A percentile compares a stretch with the other conserved stretches of the same genome.
These are phyloP conservation scores for Crypturellus tataupa DNA, from an alignment of 2,797 vertebrate species.

Conservation along the genomic window DNA sequence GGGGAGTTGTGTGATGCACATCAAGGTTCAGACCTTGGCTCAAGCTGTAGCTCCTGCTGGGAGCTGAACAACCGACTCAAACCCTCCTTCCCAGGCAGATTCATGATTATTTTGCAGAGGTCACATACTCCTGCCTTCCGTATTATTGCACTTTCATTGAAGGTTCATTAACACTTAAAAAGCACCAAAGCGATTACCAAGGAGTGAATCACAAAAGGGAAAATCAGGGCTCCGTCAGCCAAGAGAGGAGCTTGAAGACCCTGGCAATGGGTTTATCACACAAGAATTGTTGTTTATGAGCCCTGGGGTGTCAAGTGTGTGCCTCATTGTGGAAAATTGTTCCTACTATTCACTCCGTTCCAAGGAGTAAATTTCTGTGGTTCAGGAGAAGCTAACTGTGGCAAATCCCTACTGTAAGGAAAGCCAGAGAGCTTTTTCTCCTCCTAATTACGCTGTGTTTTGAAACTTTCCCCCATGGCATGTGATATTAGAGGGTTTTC, in stretches of 20 bases:
- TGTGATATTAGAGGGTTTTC: background rate
- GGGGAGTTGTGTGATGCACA: background rate
- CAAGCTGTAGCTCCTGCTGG: background rate
- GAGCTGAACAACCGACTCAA: background rate
- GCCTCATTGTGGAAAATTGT: background rate
- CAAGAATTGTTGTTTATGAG: conserved; percentile 13
- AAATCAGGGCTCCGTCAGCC: background rate
- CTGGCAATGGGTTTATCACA: background rate
- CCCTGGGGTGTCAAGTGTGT: background rate
- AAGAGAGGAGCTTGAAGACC: background rate
- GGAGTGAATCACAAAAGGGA: background rate
- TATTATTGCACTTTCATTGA: background rate
- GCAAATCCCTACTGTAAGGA: background rate
- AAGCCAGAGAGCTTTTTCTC: conserved; percentile 17
- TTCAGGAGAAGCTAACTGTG: conserved; percentile 28
- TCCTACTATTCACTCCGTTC: conserved; percentile 8
- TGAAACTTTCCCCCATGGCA: conserved; percentile 23
- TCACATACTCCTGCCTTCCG: background rate
- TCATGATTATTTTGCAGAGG: background rate
- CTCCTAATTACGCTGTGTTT: background rate
- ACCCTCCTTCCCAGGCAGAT: background rate
- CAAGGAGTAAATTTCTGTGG: conserved; percentile 35
- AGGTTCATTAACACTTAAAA: background rate
- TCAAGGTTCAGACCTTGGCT: background rate
- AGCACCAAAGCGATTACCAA: background rate